These are phyloP conservation scores for Phataginus tetradactyla DNA, from an alignment of 2,797 vertebrate species.

Conservation along the genomic window DNA sequence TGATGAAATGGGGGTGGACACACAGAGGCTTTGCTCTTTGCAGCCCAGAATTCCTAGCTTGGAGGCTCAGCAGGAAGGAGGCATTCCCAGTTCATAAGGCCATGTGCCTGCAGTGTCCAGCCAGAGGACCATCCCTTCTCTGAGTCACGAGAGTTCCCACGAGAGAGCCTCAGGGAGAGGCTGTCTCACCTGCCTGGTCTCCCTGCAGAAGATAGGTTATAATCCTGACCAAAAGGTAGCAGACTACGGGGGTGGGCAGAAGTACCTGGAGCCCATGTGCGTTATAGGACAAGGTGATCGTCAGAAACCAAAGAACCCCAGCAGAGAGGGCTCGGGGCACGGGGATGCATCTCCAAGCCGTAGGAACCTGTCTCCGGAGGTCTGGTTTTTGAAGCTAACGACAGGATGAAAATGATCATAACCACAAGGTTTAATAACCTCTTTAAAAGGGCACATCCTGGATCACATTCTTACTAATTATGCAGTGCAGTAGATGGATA, in stretches of 20 bases:
- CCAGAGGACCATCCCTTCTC: neutral
- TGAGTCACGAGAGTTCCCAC: too few species aligned
- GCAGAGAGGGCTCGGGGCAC: neutral
- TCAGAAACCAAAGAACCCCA: neutral
- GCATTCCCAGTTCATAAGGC: fast-evolving
- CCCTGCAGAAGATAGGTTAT: neutral
- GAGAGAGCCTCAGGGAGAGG: neutral
- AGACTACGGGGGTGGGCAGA: neutral
- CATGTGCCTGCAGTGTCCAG: neutral
- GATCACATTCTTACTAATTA: conserved; percentile 50
- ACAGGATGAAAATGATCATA: neutral
- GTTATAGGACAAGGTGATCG: neutral
- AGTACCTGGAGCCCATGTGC: neutral
- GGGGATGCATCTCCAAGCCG: neutral
- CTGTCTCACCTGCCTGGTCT: neutral
- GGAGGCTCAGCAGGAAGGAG: neutral
- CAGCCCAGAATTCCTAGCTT: neutral
- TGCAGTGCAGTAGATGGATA: neutral
- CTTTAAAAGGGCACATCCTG: conserved; percentile 22
- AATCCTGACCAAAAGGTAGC: neutral
- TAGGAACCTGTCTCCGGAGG: neutral
- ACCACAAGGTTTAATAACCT: conserved; percentile 25
- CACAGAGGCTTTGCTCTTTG: neutral
- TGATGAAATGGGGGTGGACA: neutral
- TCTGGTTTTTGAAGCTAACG: neutral